Evolutionary conservation across 2,797 vertebrate species (phyloP).

Genomic region (Dendrocincla fuliginosa): DNA sequence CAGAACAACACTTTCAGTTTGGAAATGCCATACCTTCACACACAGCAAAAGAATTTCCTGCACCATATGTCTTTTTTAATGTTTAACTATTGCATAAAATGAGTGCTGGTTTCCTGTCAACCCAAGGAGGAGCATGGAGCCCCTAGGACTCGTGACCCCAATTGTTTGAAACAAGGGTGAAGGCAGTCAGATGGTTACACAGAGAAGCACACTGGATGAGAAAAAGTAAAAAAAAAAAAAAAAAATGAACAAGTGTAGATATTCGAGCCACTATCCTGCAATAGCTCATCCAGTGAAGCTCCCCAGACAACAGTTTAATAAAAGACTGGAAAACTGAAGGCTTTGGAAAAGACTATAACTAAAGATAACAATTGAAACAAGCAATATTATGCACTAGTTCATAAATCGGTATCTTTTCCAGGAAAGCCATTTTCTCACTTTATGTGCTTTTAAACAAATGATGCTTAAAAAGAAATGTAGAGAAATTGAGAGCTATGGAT

Average conservation of each 20-base stretch:
- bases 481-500: background rate
- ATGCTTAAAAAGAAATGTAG: background rate
- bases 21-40: constrained; percentile 66
- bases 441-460: background rate
- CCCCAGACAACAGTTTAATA: background rate
- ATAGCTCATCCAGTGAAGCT: background rate
- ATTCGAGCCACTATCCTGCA: background rate
- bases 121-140: background rate
- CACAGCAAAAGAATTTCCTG: constrained; percentile 72
- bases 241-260: background rate
- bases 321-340: constrained; percentile 1
- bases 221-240: background rate
- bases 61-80: constrained; percentile 38
- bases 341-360: constrained; percentile 14
- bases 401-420: background rate
- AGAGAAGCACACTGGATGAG: background rate
- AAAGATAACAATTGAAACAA: background rate
- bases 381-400: background rate
- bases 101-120: constrained; percentile 39
- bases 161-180: background rate
- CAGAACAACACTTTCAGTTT: constrained; percentile 69
- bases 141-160: background rate
- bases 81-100: constrained; percentile 25
- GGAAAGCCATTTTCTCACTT: background rate
- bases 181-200: background rate